These are phyloP conservation scores for Melanophora roralis DNA, from an alignment of 2,888 invertebrate species.

Conservation along the genomic window DNA sequence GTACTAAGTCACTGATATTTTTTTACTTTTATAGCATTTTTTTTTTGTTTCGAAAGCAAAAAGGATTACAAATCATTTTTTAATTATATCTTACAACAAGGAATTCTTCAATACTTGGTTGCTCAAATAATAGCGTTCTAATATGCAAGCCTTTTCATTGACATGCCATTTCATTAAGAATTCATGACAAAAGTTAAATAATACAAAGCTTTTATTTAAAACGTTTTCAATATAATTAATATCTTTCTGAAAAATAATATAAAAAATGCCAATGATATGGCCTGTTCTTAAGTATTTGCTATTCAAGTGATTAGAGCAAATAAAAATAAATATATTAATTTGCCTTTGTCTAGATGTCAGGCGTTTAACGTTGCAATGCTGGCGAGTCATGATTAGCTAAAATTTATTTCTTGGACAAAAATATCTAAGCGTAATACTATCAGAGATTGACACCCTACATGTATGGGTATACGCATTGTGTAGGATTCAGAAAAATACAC, in stretches of 20 bases:
- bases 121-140: not conserved
- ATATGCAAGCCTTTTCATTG: not conserved
- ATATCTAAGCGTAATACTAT: too few species aligned
- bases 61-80: not conserved
- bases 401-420: too few species aligned
- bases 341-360: not conserved
- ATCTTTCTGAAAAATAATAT: not conserved
- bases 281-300: not conserved
- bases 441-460: too few species aligned
- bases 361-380: not conserved
- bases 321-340: too few species aligned
- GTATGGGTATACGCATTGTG: too few species aligned
- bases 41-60: not conserved
- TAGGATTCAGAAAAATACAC: too few species aligned
- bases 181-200: not conserved
- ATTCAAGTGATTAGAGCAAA: not conserved
- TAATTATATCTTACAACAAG: not conserved
- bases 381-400: too few species aligned
- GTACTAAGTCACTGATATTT: too few species aligned
- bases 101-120: not conserved
- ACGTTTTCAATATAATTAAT: not conserved
- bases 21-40: not conserved
- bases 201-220: slow-evolving; percentile 1
- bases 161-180: not conserved
- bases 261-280: not conserved